A percentile compares a stretch with the other conserved stretches of the same genome.
Evolutionary conservation across 2,888 invertebrate species (phyloP).

Genomic region (Ephialtes manifestator): DNA sequence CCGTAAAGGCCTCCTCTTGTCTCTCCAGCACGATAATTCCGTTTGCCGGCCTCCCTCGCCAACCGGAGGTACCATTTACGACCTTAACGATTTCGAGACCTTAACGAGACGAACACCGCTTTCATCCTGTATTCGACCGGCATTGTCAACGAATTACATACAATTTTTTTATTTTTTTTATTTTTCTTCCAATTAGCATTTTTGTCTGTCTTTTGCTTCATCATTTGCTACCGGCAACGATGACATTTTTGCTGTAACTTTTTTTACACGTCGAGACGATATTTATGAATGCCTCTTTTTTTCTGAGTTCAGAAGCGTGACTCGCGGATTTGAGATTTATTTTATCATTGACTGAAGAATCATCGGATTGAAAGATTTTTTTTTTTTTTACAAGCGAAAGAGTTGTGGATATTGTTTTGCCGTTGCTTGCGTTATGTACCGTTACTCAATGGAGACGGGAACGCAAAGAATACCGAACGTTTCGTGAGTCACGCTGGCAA

Average conservation of each 20-base stretch:
- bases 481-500: slow-evolving; percentile 28
- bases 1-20: slow-evolving; percentile 57
- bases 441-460: slow-evolving; percentile 19
- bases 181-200: neutral
- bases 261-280: neutral
- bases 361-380: neutral
- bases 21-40: slow-evolving; percentile 53
- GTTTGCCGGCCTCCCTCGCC: slow-evolving; percentile 48
- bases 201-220: neutral
- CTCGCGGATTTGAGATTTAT: neutral
- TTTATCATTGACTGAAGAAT: neutral
- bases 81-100: slow-evolving; percentile 54
- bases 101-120: neutral
- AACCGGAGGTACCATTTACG: slow-evolving; percentile 59
- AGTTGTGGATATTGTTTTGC: neutral
- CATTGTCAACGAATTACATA: slow-evolving; percentile 48
- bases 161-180: neutral
- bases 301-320: neutral
- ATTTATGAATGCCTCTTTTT: neutral
- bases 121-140: neutral
- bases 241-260: neutral
- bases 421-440: slow-evolving; percentile 29
- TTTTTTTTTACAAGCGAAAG: neutral
- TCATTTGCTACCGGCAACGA: neutral
- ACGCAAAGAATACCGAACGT: slow-evolving; percentile 19